Base-by-base conservation (phyloP, 2,888 invertebrate genomes). In the Ceratothoa steindachneri region DNA sequence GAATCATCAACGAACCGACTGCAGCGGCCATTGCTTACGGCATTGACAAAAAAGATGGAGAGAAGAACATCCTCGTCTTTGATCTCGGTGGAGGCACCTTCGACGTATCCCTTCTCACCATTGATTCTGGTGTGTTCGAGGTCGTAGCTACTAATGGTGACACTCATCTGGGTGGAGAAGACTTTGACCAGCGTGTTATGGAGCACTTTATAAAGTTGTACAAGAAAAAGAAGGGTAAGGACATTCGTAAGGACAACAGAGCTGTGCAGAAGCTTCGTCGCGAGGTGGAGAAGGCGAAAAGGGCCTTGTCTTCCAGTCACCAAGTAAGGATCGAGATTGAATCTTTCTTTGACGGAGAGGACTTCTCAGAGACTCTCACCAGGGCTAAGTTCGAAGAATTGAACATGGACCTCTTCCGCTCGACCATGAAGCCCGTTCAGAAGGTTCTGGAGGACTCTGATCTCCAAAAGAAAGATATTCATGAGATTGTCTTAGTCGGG, bases 11-110 rank as follows among this genome's bases (percentile, higher is more conserved):
- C 84, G 98, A 99, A 86, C 96, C 95, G 1, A 97, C 96, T 0
- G 96, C 97, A 15, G 97, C 97, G 68, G 97, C 96, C 78, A 96
- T 97, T 84, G 97, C 97, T 72, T 97, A 97, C 83, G 97, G 97
- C 84, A 88, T 97, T 80, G 97, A 97, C 86, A 97, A 97, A 86
- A 95, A 92, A 83, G 95, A 95, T 78, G 96, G 95, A 66, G 98
- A 98, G 86, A 97, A 97, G 88, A 99, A 99, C 83, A 95, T 99
- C 24, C 88, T 99, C 68, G 97, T 99, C 15, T 99, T 98, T 85
- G 98, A 99, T 88, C 89, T 99, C 86, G 98, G 99, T 83, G 99
- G 99, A 85, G 99, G 98, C 86, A 99, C 99, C 81, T 99, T 99
- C 84, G 99, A 99, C 86, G 99, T 99, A 22, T 97, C 97, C 52